Evolutionary conservation across 2,113 vertebrate species (phyloP).

Genomic region (Climacteris rufus): DNA sequence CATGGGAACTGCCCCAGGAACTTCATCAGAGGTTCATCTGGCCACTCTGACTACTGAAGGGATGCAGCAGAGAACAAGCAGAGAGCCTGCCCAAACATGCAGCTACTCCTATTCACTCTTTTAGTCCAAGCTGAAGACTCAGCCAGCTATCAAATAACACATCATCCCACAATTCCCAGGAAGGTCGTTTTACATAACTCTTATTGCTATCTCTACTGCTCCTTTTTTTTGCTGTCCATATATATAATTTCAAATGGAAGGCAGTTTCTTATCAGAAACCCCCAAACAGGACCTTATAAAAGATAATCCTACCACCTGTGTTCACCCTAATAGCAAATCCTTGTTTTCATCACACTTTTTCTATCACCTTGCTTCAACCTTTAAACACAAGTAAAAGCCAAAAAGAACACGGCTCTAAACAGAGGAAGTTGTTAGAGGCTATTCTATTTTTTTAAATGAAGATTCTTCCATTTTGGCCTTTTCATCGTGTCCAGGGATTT

Average conservation of each 20-base stretch:
- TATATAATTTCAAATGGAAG: background rate
- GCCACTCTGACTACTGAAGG: background rate
- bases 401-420: background rate
- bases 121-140: background rate
- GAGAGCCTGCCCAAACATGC: background rate
- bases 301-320: background rate
- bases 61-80: background rate
- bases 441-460: background rate
- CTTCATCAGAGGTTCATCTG: background rate
- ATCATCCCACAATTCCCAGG: rapidly evolving
- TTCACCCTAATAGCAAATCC: background rate
- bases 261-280: background rate
- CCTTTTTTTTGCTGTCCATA: background rate
- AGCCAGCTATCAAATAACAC: background rate
- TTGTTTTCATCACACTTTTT: background rate
- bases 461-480: background rate
- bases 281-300: background rate
- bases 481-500: background rate
- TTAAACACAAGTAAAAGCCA: background rate
- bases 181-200: background rate
- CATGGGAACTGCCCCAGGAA: background rate
- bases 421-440: background rate
- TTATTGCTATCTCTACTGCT: background rate
- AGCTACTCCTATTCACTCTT: background rate
- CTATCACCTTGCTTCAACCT: background rate